phyloP scores from a whole-genome alignment of 1,140 invertebrate species.

The Glossosoma conforme region DNA sequence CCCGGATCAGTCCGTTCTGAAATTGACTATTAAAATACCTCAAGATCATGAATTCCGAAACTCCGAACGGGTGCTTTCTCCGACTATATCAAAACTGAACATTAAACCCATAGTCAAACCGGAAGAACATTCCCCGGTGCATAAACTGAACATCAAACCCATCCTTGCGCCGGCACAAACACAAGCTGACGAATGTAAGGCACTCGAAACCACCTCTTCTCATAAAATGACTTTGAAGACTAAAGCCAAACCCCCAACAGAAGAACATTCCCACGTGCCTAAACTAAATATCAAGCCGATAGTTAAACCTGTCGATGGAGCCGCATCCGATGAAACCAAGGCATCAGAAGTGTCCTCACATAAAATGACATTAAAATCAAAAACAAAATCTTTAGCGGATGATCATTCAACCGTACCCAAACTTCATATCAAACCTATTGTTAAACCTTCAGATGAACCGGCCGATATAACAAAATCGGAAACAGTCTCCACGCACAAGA shows the following conservation, averaged over 20 bases:
- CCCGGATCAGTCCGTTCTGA: slow-evolving; percentile 40
- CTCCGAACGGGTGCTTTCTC: slow-evolving; percentile 38
- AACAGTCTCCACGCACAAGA: too few species aligned
- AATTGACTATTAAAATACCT: slow-evolving; percentile 43
- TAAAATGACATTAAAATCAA: too few species aligned
- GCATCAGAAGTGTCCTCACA: too few species aligned
- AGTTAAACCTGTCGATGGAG: slow-evolving; percentile 35
- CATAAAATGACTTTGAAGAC: slow-evolving; percentile 9
- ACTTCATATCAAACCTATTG: slow-evolving; percentile 46
- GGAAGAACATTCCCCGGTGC: slow-evolving; percentile 29
- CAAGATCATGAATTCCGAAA: slow-evolving; percentile 34
- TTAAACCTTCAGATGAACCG: too few species aligned
- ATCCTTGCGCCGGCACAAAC: slow-evolving; percentile 36
- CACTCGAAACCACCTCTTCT: slow-evolving; percentile 26
- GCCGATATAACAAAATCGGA: too few species aligned
- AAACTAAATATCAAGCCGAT: slow-evolving; percentile 35
- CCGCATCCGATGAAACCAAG: too few species aligned
- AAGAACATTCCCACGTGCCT: slow-evolving; percentile 1
- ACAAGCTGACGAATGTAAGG: slow-evolving; percentile 3
- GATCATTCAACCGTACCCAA: slow-evolving; percentile 43
- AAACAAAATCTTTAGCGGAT: too few species aligned
- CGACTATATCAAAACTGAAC: slow-evolving; percentile 43
- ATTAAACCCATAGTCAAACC: slow-evolving; percentile 47
- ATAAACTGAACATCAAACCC: slow-evolving; percentile 15
- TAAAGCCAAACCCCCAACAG: background rate